Conservation (phyloP, 2,888 invertebrate species). For the Gymnosoma rotundatum region DNA sequence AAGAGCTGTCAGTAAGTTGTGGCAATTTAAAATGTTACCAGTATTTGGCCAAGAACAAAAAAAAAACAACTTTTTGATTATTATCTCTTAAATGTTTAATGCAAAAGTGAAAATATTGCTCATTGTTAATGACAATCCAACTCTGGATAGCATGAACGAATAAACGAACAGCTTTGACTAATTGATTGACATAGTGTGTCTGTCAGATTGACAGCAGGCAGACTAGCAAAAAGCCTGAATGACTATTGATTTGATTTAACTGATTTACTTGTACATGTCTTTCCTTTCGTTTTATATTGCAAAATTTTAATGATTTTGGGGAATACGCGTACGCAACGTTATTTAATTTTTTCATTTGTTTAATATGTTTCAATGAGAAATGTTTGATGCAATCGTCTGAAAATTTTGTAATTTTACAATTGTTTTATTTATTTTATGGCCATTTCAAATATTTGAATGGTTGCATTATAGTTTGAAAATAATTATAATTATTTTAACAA, state of each 20-base stretch:
- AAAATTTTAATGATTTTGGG: slow-evolving; percentile 53
- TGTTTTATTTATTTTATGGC: slow-evolving; percentile 19
- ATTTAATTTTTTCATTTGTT: slow-evolving; percentile 33
- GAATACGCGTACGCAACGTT: slow-evolving; percentile 36
- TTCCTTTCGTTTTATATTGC: not conserved
- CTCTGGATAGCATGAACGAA: not conserved
- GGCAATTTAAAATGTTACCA: slow-evolving; percentile 2
- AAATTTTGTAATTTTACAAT: slow-evolving; percentile 35
- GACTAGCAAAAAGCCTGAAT: slow-evolving; percentile 2
- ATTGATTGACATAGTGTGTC: slow-evolving; percentile 50
- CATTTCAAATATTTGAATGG: slow-evolving; percentile 12
- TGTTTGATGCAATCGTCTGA: slow-evolving; percentile 24
- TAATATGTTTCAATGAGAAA: slow-evolving; percentile 23
- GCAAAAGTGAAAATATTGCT: slow-evolving; percentile 22
- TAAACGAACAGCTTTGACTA: slow-evolving; percentile 1
- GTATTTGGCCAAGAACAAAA: slow-evolving; percentile 13
- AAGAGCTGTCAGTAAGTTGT: slow-evolving; percentile 26
- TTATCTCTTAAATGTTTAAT: slow-evolving; percentile 57
- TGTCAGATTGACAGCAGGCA: slow-evolving; percentile 32
- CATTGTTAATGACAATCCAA: slow-evolving; percentile 14
- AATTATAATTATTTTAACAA: slow-evolving; percentile 31
- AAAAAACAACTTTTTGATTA: slow-evolving; percentile 58
- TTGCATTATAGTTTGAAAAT: slow-evolving; percentile 5
- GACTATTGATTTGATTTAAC: slow-evolving; percentile 32
- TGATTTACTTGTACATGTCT: slow-evolving; percentile 5